Evolutionary conservation across 2,888 invertebrate genomes (phyloP).

Genomic region (Ophion ventricosus): DNA sequence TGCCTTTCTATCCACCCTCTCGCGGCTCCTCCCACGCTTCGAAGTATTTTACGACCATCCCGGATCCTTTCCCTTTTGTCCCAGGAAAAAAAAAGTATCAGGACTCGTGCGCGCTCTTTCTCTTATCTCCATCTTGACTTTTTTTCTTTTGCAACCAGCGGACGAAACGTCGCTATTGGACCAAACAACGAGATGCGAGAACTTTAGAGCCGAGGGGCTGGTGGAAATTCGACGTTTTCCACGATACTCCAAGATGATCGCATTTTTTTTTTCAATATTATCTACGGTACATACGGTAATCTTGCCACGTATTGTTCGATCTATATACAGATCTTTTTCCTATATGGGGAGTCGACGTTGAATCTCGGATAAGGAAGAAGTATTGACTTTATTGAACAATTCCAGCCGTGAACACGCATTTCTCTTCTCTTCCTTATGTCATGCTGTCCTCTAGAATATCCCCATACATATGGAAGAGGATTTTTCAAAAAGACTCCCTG

Average conservation of each 20-base stretch:
- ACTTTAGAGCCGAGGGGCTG: background rate
- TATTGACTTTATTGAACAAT: conserved; percentile 40
- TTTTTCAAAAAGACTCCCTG: conserved; percentile 24
- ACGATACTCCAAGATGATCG: conserved; percentile 36
- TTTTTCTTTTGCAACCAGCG: background rate
- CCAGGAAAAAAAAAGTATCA: conserved; percentile 18
- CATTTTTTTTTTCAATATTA: conserved; percentile 28
- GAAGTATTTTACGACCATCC: conserved; percentile 62
- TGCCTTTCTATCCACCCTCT: background rate
- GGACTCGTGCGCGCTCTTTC: conserved; percentile 28
- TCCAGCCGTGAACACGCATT: background rate
- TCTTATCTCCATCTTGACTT: conserved; percentile 46
- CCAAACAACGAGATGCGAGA: conserved; percentile 28
- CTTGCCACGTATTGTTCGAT: background rate
- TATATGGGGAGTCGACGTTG: conserved; percentile 1
- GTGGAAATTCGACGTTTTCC: conserved; percentile 42
- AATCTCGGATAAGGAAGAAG: conserved; percentile 41
- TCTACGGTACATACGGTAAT: conserved; percentile 10
- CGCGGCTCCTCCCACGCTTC: conserved; percentile 22
- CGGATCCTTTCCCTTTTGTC: conserved; percentile 24
- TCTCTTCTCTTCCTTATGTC: conserved; percentile 14
- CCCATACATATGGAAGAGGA: conserved; percentile 23
- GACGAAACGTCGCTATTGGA: conserved; percentile 26
- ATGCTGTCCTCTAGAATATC: background rate
- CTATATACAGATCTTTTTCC: no score